A percentile compares a stretch with the other conserved stretches of the same genome.
Conservation (phyloP, 92 coral and sea anemone genomes). For the Ricordea florida region DNA sequence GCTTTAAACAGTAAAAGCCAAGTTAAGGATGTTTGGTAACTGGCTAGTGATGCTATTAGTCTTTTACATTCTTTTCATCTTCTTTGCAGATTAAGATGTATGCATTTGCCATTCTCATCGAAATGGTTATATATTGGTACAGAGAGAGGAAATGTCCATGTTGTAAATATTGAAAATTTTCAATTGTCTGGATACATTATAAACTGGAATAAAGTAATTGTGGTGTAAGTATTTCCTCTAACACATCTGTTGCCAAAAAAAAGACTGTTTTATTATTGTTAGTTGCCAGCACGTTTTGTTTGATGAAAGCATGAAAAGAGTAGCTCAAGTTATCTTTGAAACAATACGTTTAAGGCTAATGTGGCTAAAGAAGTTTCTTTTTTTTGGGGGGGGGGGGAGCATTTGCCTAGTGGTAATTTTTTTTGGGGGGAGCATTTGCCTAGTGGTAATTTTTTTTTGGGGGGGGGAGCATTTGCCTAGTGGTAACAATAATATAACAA, state of each 20-base stretch:
- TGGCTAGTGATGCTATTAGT: no score
- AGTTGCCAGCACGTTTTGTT: no score
- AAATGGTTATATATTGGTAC: constrained; percentile 96
- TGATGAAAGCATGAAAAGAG: no score
- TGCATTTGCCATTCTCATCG: constrained; percentile 83
- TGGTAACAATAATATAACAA: no score
- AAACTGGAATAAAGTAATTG: constrained; percentile 95
- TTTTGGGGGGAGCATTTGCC: background rate
- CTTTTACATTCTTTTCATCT: no score
- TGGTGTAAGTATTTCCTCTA: constrained; percentile 61
- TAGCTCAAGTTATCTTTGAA: no score
- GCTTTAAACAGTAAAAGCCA: no score
- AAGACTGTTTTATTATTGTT: no score
- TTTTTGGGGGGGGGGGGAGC: background rate
- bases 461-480: background rate
- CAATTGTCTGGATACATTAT: constrained; percentile 89
- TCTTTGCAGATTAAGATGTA: constrained; percentile 80
- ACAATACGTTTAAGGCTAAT: no score
- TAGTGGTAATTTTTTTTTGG: background rate
- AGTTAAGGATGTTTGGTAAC: no score
- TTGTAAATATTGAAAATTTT: constrained; percentile 95
- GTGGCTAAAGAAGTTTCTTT: no score
- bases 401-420: background rate
- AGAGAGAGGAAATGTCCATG: constrained; percentile 87
- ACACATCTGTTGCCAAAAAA: no score